Evolutionary conservation across 2,797 vertebrate genomes (phyloP).

Genomic region (Jordanella pulchra): DNA sequence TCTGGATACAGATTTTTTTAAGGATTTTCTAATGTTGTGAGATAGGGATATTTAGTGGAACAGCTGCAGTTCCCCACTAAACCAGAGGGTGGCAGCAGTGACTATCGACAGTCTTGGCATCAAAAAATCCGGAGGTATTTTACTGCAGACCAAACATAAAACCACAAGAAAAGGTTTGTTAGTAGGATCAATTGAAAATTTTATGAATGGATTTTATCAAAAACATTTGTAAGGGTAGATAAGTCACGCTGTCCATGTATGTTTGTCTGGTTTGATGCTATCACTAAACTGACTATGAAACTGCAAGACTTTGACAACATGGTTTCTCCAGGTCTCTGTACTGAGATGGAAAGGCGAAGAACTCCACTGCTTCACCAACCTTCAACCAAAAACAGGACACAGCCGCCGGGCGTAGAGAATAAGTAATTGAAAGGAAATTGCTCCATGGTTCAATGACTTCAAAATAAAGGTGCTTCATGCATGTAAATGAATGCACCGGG

Average conservation of each 20-base stretch:
- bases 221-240: neutral
- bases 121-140: too few species aligned
- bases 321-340: neutral
- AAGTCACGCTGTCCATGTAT: neutral
- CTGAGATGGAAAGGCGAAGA: neutral
- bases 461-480: slow-evolving; percentile 1
- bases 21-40: too few species aligned
- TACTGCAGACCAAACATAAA: too few species aligned
- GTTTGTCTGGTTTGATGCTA: neutral
- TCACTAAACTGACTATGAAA: neutral
- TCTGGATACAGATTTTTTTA: too few species aligned
- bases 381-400: neutral
- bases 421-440: slow-evolving; percentile 3
- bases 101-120: too few species aligned
- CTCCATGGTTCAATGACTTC: neutral
- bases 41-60: too few species aligned
- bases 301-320: too few species aligned
- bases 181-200: too few species aligned
- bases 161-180: too few species aligned
- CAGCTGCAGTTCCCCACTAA: too few species aligned
- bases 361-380: neutral
- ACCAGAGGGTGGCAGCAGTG: too few species aligned
- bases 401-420: neutral
- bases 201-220: too few species aligned
- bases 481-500: slow-evolving; percentile 5